Evolutionary conservation across 2,888 invertebrate species (phyloP).

Genomic region (Platycheirus rosarum): DNA sequence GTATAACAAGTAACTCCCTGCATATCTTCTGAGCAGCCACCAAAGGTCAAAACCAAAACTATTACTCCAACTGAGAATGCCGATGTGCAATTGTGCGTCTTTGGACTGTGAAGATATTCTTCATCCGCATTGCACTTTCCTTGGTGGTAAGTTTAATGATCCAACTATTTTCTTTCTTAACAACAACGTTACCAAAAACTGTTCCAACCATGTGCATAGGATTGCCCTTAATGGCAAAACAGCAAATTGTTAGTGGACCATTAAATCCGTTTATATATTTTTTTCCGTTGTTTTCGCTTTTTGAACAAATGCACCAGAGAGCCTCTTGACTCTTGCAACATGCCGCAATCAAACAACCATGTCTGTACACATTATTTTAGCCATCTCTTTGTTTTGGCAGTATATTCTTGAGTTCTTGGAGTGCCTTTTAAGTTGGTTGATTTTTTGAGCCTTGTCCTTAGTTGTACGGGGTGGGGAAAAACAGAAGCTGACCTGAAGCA

Average conservation of each 20-base stretch:
- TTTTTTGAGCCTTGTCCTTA: background rate
- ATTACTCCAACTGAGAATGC: conserved; percentile 15
- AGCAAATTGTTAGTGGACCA: conserved; percentile 49
- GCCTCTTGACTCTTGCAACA: background rate
- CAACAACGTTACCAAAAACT: background rate
- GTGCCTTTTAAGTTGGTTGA: conserved; percentile 7
- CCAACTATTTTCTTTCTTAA: conserved; percentile 36
- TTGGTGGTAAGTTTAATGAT: conserved; percentile 43
- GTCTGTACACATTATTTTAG: conserved; percentile 42
- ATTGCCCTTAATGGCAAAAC: conserved; percentile 52
- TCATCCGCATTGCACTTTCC: conserved; percentile 11
- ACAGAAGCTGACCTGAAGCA: conserved; percentile 63
- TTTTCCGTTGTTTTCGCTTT: background rate
- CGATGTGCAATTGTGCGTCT: conserved; percentile 51
- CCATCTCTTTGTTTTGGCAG: conserved; percentile 34
- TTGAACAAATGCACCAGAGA: conserved; percentile 37
- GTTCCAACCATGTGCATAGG: conserved; percentile 45
- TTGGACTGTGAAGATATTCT: background rate
- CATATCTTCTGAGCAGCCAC: conserved; percentile 31
- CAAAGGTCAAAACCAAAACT: conserved; percentile 51
- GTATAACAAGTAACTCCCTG: too few relatives aligned
- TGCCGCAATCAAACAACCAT: background rate
- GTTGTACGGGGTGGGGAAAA: conserved; percentile 17
- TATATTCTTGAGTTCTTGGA: conserved; percentile 14
- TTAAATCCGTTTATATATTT: conserved; percentile 46